phyloP scores from a whole-genome alignment of 2,113 vertebrate genomes.

The Colius striatus region DNA sequence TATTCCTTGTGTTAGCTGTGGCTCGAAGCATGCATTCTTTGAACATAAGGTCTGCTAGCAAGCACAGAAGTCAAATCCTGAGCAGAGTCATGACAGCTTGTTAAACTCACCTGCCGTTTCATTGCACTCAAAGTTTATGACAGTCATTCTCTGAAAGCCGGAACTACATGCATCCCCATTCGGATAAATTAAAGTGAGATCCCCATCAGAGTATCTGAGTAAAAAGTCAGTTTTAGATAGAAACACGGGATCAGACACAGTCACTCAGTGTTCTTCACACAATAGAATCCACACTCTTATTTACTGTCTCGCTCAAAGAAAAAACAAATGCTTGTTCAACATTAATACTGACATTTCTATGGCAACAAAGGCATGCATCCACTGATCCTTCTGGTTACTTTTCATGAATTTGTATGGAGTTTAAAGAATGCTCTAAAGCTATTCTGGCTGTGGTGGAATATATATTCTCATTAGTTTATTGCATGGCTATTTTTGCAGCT shows the following conservation, averaged over 20 bases:
- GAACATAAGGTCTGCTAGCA: not conserved
- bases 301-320: not conserved
- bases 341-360: not conserved
- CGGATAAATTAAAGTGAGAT: slow-evolving; percentile 90
- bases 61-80: not conserved
- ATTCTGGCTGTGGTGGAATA: not conserved
- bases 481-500: not conserved
- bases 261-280: not conserved
- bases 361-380: not conserved
- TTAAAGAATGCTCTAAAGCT: not conserved
- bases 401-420: not conserved
- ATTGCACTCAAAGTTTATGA: slow-evolving; percentile 95
- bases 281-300: not conserved
- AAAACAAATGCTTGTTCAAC: not conserved
- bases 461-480: not conserved
- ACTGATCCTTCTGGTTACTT: not conserved
- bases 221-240: not conserved
- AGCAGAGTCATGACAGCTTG: not conserved
- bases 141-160: slow-evolving; percentile 93
- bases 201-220: slow-evolving; percentile 92
- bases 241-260: not conserved
- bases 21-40: not conserved
- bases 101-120: slow-evolving; percentile 83
- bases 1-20: not conserved
- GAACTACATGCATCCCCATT: slow-evolving; percentile 86